These are phyloP conservation scores for Drosophila dives DNA, from an alignment of 2,888 invertebrate species.

Conservation along the genomic window DNA sequence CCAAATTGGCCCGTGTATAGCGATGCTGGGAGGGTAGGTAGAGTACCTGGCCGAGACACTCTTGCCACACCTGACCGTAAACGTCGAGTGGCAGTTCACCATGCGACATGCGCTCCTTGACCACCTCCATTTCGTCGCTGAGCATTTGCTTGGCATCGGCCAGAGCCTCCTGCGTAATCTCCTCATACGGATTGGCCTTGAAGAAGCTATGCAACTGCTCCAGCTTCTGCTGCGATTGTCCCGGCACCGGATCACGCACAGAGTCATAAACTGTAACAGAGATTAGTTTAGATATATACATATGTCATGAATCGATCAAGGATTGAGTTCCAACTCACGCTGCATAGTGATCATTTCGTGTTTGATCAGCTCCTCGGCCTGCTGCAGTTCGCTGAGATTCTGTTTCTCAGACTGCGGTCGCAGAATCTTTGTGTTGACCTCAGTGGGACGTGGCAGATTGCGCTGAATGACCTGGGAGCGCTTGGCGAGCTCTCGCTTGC, in stretches of 20 bases:
- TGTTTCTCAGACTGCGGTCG: constrained; percentile 91
- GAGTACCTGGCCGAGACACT: constrained; percentile 96
- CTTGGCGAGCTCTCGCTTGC: constrained; percentile 87
- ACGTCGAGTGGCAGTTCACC: constrained; percentile 96
- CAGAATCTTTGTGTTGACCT: constrained; percentile 93
- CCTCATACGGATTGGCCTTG: constrained; percentile 94
- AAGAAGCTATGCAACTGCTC: constrained; percentile 91
- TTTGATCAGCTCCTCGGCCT: constrained; percentile 98
- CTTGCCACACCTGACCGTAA: constrained; percentile 98
- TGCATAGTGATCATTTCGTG: constrained; percentile 98
- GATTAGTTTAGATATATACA: no score
- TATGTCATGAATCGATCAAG: background rate
- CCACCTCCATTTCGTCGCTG: constrained; percentile 93
- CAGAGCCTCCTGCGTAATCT: constrained; percentile 89
- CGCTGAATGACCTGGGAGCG: constrained; percentile 95
- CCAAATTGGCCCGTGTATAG: constrained; percentile 97
- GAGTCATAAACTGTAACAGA: constrained; percentile 90
- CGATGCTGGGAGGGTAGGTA: constrained; percentile 96
- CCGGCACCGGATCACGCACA: constrained; percentile 89
- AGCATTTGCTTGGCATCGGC: constrained; percentile 88
- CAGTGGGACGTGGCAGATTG: constrained; percentile 92
- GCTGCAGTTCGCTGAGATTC: constrained; percentile 94
- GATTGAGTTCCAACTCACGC: constrained; percentile 75
- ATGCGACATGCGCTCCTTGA: constrained; percentile 97
- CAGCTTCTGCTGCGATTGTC: constrained; percentile 83